These are phyloP conservation scores for Hippocampus abdominalis DNA, from an alignment of 2,113 vertebrate species.

Conservation along the genomic window DNA sequence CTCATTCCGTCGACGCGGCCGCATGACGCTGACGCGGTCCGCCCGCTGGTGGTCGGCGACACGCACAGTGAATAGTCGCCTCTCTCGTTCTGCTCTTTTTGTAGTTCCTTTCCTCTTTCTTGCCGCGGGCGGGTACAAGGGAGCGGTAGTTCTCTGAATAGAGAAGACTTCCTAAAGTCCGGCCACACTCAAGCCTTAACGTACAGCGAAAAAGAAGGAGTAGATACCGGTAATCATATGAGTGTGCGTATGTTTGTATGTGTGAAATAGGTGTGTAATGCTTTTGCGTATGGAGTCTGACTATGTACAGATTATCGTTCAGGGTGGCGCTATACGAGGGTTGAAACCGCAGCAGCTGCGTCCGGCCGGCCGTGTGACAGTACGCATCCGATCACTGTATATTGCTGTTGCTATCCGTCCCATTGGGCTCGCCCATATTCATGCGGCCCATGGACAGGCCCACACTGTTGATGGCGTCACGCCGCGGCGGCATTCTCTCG, in stretches of 20 bases:
- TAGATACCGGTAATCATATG: slow-evolving; percentile 18
- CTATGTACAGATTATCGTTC: slow-evolving; percentile 57
- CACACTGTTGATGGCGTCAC: slow-evolving; percentile 73
- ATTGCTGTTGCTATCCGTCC: slow-evolving; percentile 80
- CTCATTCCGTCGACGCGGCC: slow-evolving; percentile 35
- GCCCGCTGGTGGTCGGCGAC: slow-evolving; percentile 26
- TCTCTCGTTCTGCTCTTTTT: slow-evolving; percentile 29
- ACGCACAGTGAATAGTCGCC: slow-evolving; percentile 37
- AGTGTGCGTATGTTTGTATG: slow-evolving; percentile 30
- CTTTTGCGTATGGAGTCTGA: slow-evolving; percentile 26
- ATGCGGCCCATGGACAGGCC: slow-evolving; percentile 76
- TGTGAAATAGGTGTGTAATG: slow-evolving; percentile 28
- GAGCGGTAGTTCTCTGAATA: slow-evolving; percentile 54
- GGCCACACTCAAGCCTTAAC: slow-evolving; percentile 50
- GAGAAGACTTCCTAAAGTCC: slow-evolving; percentile 51
- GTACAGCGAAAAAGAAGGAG: slow-evolving; percentile 44
- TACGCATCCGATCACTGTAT: slow-evolving; percentile 70
- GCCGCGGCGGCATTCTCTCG: slow-evolving; percentile 74
- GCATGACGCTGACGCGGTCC: slow-evolving; percentile 36
- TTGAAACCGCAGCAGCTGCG: slow-evolving; percentile 37
- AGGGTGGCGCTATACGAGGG: slow-evolving; percentile 43
- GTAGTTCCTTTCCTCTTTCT: slow-evolving; percentile 27
- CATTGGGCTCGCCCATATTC: slow-evolving; percentile 78
- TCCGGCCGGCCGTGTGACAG: slow-evolving; percentile 25
- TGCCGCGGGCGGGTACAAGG: slow-evolving; percentile 44